phyloP scores from a whole-genome alignment of 1,140 invertebrate genomes.

The Cataglyphis hispanica region DNA sequence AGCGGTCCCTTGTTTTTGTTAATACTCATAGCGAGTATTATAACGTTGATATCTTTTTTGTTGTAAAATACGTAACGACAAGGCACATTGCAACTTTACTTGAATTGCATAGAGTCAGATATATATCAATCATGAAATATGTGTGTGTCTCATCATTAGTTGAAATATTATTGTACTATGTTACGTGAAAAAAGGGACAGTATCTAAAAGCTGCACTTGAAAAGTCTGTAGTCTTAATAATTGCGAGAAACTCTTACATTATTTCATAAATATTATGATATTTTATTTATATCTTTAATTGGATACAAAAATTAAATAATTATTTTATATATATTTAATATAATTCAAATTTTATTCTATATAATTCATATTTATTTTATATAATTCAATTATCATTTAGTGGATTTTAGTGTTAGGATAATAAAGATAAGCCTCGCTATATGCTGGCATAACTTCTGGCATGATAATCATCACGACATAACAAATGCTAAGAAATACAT shows the following conservation, averaged over 20 bases:
- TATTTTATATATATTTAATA: too few relatives aligned
- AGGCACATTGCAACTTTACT: not conserved
- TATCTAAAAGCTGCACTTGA: not conserved
- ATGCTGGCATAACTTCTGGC: not conserved
- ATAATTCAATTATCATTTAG: not conserved
- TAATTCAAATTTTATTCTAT: too few relatives aligned
- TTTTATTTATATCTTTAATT: not conserved
- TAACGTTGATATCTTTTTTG: not conserved
- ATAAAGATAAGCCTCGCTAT: not conserved
- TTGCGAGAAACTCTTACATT: not conserved
- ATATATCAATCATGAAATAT: not conserved
- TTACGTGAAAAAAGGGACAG: not conserved
- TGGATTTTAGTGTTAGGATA: not conserved
- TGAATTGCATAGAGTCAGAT: not conserved
- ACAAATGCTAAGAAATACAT: slow-evolving; percentile 2
- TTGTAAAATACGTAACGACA: not conserved
- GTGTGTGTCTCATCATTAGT: not conserved
- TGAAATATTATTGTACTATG: not conserved
- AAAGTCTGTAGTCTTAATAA: not conserved
- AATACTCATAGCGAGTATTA: not conserved
- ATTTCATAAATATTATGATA: not conserved
- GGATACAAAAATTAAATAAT: not conserved
- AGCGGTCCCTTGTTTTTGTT: not conserved
- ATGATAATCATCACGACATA: not conserved
- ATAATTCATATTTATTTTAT: not conserved